Base-by-base conservation (phyloP, 2,113 vertebrate genomes). In the Oncorhynchus tshawytscha region DNA sequence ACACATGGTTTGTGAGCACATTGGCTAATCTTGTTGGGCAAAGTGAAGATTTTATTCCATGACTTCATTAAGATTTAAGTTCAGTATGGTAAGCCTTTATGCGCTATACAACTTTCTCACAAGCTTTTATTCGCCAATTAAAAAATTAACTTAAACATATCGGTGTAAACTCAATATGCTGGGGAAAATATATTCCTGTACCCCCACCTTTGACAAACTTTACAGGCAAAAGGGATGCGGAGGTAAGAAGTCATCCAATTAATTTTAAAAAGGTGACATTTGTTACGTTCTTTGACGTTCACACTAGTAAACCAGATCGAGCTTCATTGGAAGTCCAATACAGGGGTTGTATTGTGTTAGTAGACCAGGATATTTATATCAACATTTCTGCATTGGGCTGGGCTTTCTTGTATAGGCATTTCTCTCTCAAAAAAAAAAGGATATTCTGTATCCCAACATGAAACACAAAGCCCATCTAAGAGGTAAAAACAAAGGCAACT, bases 401-500 rank as follows among this genome's bases (percentile, higher is more conserved):
- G 92, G 92, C 86, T 80, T 25, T 67, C 48, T 81, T 64, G 48
- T 27, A 90, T 70, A 45, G 39, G 18, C 15, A 3, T 39, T 18
- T 70, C 64, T 74, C 4, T n/a, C n/a, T n/a, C 3, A 0, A 27
- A 3, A 11, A 24, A 66, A 59, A 27, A 20, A 45, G 8, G 24
- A 73, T 62, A 6, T 93, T 93, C 94, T 94, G 86, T 18, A 95
- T 95, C 93, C 93, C 92, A 94, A 92, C 93, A 94, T 9, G 39
- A 92, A 92, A 79, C 60, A 74, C 49, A 74, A 95, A 95, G 94
- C 94, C 94, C 93, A 94, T 96, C 85, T 93, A 95, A 95, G 96
- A 98, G 96, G 97, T 98, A 98, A 96, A 97, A 96, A 96, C 95
- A 95, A 9, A 45, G 95, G 95, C 95, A 94, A 95, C 94, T 93